Evolutionary conservation across 2,888 invertebrate genomes (phyloP), one percentile per base, ranked within the genome.

Genomic region (Mythimna loreyi): DNA sequence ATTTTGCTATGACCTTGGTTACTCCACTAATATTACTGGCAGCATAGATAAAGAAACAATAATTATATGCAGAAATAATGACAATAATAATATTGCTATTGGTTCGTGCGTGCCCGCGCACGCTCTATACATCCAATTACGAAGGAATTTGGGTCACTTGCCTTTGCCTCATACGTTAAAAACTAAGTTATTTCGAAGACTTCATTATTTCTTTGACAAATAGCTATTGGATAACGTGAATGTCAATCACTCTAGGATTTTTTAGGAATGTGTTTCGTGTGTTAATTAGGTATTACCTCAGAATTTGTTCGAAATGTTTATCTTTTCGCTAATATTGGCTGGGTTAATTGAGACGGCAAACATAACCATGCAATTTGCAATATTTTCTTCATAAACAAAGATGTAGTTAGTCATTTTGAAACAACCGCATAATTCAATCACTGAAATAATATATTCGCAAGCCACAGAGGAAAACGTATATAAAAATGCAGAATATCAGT

Each of bases 91-190:
- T 45, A 55, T 21, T 21, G 57, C 58, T 78, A 74, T 78, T 64
- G 67, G 65, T 75, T 70, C 65, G 80, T 75, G 75, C 71, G 59
- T 60, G 75, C 45, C 58, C 63, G 80, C 70, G 80, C 80, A 75
- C 66, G 81, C 68, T 80, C 70, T 75, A 78, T 75, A 80, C 82
- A 79, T 85, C 78, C 79, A 85, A 85, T 82, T 84, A 84, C 57
- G 13, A 52, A 71, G 72, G 83, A 73, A 84, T 84, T 82, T 77
- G 74, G 84, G 84, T 83, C 84, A 82, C 71, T 68, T 66, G 80
- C 75, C 76, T 81, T 84, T 80, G 75, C 83, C 30, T 76, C 78
- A 84, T 56, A 61, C 61, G 52, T 69, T 71, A 78, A 80, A 84
- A 79, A 81, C 62, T 66, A 50, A 55, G 58, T 63, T 57, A 63